Evolutionary conservation across 2,113 vertebrate genomes (phyloP).

Genomic region (Archocentrus centrarchus): DNA sequence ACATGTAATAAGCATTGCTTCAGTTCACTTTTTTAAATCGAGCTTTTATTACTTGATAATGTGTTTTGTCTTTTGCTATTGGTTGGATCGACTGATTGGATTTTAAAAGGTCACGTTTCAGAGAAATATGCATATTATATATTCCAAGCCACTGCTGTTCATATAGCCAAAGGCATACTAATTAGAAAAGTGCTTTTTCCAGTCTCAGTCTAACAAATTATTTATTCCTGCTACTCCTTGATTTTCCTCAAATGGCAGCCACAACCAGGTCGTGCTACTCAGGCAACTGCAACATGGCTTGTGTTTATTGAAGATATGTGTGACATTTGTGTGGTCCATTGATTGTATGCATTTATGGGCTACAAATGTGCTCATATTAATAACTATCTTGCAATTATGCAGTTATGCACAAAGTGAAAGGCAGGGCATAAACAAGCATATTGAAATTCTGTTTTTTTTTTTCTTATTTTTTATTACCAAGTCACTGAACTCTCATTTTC

Average conservation of each 20-base stretch:
- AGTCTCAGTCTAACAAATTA: constrained; percentile 3
- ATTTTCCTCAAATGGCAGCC: constrained; percentile 7
- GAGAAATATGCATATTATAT: not conserved
- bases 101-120: constrained; percentile 29
- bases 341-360: constrained; percentile 13
- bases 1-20: not conserved
- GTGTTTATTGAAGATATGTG: constrained; percentile 50
- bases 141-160: constrained; percentile 18
- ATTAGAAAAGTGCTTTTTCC: constrained; percentile 27
- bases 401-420: constrained; percentile 49
- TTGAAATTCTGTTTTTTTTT: not conserved
- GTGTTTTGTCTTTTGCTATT: not conserved
- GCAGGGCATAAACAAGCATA: constrained; percentile 20
- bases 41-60: not conserved
- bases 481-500: not conserved
- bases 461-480: not conserved
- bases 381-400: constrained; percentile 18
- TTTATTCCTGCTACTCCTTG: constrained; percentile 21
- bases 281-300: constrained; percentile 6
- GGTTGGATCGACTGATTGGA: not conserved
- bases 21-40: not conserved
- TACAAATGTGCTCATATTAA: constrained; percentile 60
- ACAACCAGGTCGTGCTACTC: constrained; percentile 14
- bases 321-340: constrained; percentile 47
- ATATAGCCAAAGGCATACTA: constrained; percentile 12